phyloP scores from a whole-genome alignment of 1,140 invertebrate species.

The Hydropsyche tenuis region DNA sequence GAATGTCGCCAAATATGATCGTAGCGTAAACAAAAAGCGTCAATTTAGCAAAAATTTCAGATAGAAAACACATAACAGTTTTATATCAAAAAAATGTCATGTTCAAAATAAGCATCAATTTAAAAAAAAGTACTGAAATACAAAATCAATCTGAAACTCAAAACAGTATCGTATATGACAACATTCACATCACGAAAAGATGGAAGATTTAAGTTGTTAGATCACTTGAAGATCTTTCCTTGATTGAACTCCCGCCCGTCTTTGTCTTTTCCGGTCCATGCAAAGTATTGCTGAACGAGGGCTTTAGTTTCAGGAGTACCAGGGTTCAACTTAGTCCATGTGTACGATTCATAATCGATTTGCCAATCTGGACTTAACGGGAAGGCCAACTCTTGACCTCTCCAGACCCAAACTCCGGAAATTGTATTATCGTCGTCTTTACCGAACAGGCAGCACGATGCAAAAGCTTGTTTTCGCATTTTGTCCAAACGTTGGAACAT shows the following conservation, averaged over 20 bases:
- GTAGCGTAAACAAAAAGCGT: not conserved
- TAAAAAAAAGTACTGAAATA: not conserved
- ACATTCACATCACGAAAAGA: constrained; percentile 9
- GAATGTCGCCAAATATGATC: constrained; percentile 19
- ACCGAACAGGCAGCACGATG: constrained; percentile 92
- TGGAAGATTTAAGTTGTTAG: not conserved
- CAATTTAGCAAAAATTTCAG: not conserved
- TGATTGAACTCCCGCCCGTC: constrained; percentile 93
- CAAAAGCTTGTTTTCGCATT: constrained; percentile 96
- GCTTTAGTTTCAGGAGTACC: constrained; percentile 84
- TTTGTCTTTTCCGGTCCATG: constrained; percentile 89
- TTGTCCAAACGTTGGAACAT: constrained; percentile 99
- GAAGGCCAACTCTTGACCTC: constrained; percentile 94
- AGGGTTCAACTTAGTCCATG: constrained; percentile 95
- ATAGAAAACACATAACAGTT: constrained; percentile 9
- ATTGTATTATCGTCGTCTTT: constrained; percentile 91
- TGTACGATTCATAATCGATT: constrained; percentile 96
- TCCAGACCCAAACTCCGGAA: constrained; percentile 97
- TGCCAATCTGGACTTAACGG: constrained; percentile 89
- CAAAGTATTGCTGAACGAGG: constrained; percentile 90
- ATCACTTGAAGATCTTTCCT: constrained; percentile 98
- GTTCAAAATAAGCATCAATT: not conserved
- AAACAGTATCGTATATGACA: not conserved
- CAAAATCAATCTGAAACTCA: not conserved
- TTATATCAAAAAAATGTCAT: not conserved